Conservation (phyloP, 2,113 vertebrate genomes). For the Cromileptes altivelis region DNA sequence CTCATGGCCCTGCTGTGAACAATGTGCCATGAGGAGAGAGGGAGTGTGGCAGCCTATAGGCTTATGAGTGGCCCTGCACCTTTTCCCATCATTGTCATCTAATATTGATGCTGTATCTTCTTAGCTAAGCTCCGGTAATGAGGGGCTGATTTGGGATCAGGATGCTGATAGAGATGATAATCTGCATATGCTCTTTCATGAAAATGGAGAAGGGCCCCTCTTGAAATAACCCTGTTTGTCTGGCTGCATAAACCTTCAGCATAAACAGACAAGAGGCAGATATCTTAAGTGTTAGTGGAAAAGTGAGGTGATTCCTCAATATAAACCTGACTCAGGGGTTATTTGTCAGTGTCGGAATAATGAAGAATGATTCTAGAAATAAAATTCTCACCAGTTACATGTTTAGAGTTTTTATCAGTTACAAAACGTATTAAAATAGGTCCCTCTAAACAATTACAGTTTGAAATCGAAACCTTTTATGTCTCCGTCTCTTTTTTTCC, state of each 20-base stretch:
- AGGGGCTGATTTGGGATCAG: conserved; percentile 82
- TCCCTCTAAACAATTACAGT: conserved; percentile 64
- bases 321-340: not conserved
- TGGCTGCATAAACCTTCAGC: conserved; percentile 52
- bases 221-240: conserved; percentile 64
- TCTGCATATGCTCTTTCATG: conserved; percentile 69
- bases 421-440: conserved; percentile 37
- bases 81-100: conserved; percentile 81
- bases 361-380: not conserved
- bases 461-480: conserved; percentile 55
- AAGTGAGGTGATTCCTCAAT: conserved; percentile 36
- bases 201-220: conserved; percentile 64
- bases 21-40: conserved; percentile 17
- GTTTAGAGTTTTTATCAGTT: conserved; percentile 32
- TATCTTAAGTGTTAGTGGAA: conserved; percentile 49
- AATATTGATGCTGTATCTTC: conserved; percentile 84
- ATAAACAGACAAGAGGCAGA: conserved; percentile 58
- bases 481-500: conserved; percentile 27
- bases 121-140: conserved; percentile 82
- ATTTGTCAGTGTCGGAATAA: not conserved
- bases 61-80: conserved; percentile 66
- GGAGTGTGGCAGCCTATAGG: conserved; percentile 22
- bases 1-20: conserved; percentile 40
- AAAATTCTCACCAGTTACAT: not conserved
- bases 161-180: conserved; percentile 77